Conservation (phyloP, 2,888 invertebrate genomes). For the Lasioglossum figueresi region DNA sequence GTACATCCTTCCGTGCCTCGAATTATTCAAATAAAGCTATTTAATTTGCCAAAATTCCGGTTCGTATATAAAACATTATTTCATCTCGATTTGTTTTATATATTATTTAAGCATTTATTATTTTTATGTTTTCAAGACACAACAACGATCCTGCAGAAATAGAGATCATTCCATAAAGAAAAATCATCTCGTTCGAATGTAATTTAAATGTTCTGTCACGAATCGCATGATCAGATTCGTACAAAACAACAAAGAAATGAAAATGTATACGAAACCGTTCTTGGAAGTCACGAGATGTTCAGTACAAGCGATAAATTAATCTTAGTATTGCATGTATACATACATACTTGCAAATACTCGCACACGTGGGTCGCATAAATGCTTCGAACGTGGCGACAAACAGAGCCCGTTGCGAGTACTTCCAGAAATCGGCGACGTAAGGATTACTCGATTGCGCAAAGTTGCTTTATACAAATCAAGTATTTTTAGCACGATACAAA, state of each 20-base stretch:
- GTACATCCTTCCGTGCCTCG: background rate
- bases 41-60: too few relatives aligned
- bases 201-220: background rate
- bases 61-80: too few relatives aligned
- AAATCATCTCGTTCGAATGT: too few relatives aligned
- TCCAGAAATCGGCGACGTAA: background rate
- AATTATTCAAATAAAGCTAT: background rate
- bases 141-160: too few relatives aligned
- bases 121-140: too few relatives aligned
- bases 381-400: background rate
- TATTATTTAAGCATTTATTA: too few relatives aligned
- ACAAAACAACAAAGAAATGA: background rate
- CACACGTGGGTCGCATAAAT: background rate
- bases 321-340: background rate
- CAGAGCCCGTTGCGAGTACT: background rate
- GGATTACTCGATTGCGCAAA: background rate
- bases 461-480: background rate
- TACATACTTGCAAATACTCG: background rate
- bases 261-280: background rate
- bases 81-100: too few relatives aligned
- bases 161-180: too few relatives aligned
- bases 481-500: background rate
- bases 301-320: conserved; percentile 20
- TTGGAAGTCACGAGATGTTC: background rate
- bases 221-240: background rate